These are phyloP conservation scores for Argyresthia albistria DNA, from an alignment of 2,888 invertebrate species.

Conservation along the genomic window DNA sequence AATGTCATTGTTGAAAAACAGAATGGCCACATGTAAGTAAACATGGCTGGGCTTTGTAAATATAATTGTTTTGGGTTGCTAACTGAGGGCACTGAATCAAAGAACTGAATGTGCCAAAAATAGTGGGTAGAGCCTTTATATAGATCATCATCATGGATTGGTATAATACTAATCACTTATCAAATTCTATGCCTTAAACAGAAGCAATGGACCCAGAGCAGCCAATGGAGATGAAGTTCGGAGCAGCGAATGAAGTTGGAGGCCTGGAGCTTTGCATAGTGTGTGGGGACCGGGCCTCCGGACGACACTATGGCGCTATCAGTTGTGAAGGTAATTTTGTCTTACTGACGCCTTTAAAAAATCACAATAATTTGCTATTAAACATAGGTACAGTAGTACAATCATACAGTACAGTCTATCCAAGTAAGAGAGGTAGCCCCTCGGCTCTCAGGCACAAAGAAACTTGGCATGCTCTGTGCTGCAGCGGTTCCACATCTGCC, in stretches of 20 bases:
- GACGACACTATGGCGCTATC: slow-evolving; percentile 94
- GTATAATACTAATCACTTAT: too few species aligned
- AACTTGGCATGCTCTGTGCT: too few species aligned
- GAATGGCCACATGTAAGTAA: background rate
- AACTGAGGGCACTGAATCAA: background rate
- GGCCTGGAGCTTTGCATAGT: slow-evolving; percentile 93
- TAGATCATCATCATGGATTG: too few species aligned
- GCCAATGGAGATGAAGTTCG: slow-evolving; percentile 49
- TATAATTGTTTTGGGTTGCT: background rate
- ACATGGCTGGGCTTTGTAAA: background rate
- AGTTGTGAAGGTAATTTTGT: slow-evolving; percentile 87
- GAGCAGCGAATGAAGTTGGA: slow-evolving; percentile 52
- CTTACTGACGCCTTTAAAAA: too few species aligned
- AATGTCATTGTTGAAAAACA: background rate
- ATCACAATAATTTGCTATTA: too few species aligned
- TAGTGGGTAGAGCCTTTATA: background rate
- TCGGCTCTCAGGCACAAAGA: too few species aligned
- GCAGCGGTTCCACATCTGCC: too few species aligned
- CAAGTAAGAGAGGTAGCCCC: too few species aligned
- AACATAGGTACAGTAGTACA: too few species aligned
- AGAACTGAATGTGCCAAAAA: background rate
- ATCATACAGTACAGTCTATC: too few species aligned
- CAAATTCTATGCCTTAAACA: too few species aligned
- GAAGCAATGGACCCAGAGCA: slow-evolving; percentile 1
- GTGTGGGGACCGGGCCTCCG: slow-evolving; percentile 96